These are phyloP conservation scores for Ispidina lecontei DNA, from an alignment of 2,797 vertebrate species.

Conservation along the genomic window DNA sequence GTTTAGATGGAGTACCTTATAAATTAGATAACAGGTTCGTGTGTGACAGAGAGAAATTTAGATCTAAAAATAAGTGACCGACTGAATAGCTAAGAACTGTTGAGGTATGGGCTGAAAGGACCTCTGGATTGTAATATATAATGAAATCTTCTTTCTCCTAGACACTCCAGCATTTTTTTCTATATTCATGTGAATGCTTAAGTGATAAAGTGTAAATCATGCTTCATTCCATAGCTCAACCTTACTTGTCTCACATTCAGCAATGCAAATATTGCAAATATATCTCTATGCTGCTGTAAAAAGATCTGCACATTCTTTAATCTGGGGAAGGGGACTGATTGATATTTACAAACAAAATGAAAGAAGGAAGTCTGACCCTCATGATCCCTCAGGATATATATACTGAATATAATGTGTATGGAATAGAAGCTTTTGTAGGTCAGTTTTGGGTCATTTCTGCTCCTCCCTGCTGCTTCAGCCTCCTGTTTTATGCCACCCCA, in stretches of 20 bases:
- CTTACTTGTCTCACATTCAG: slow-evolving; percentile 16
- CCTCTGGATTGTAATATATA: slow-evolving; percentile 23
- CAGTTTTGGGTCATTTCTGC: too few species aligned
- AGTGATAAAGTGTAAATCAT: slow-evolving; percentile 33
- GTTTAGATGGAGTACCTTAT: slow-evolving; percentile 47
- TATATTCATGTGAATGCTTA: neutral
- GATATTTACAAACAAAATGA: neutral
- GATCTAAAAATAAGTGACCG: slow-evolving; percentile 52
- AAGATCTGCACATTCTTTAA: neutral
- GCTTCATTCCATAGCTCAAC: neutral
- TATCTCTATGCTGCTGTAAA: neutral
- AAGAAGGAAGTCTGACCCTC: neutral
- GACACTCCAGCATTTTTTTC: neutral
- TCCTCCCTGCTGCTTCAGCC: too few species aligned
- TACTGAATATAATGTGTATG: too few species aligned
- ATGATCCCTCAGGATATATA: too few species aligned
- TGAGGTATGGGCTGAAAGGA: slow-evolving; percentile 7
- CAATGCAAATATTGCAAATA: neutral
- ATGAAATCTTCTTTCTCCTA: slow-evolving; percentile 33
- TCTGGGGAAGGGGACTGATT: neutral
- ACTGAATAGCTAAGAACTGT: neutral
- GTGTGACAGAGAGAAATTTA: slow-evolving; percentile 8
- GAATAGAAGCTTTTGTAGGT: too few species aligned
- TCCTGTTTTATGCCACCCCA: too few species aligned
- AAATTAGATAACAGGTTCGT: slow-evolving; percentile 39